These are phyloP conservation scores for Aphidius gifuensis DNA, from an alignment of 1,140 invertebrate species.

Conservation along the genomic window DNA sequence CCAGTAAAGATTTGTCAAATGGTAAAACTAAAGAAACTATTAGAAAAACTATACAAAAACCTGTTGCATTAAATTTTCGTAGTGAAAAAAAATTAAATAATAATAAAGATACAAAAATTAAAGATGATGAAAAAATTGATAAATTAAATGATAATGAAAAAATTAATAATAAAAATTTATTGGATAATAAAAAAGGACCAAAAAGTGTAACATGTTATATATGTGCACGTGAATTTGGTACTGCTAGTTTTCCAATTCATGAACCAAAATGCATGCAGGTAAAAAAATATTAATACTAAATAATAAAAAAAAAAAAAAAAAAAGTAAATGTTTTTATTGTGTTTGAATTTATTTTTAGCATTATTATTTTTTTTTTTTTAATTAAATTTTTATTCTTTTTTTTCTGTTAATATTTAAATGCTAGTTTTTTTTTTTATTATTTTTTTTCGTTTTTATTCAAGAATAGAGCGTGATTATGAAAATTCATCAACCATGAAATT, in stretches of 20 bases:
- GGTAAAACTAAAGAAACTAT: conserved; percentile 22
- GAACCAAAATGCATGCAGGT: conserved; percentile 79
- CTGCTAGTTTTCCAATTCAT: conserved; percentile 72
- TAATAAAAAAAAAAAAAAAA: background rate
- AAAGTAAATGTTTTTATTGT: background rate
- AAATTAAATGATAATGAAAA: background rate
- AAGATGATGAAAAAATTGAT: conserved; percentile 16
- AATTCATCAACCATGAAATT: conserved; percentile 3
- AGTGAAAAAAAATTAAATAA: conserved; percentile 40
- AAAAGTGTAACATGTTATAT: conserved; percentile 69
- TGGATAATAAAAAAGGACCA: conserved; percentile 37
- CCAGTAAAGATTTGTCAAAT: conserved; percentile 16
- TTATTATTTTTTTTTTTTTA: background rate
- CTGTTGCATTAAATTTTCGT: conserved; percentile 56
- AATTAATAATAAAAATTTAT: background rate
- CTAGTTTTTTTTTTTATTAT: no score
- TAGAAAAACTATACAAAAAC: conserved; percentile 54
- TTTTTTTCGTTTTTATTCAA: no score
- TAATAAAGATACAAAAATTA: conserved; percentile 21
- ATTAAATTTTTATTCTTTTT: background rate
- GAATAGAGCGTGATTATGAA: no score
- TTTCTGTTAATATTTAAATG: no score
- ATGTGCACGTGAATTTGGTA: conserved; percentile 75
- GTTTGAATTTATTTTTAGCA: background rate
- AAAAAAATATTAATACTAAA: conserved; percentile 31